Conservation (phyloP, 1,140 invertebrate genomes). For the Ephestia elutella region DNA sequence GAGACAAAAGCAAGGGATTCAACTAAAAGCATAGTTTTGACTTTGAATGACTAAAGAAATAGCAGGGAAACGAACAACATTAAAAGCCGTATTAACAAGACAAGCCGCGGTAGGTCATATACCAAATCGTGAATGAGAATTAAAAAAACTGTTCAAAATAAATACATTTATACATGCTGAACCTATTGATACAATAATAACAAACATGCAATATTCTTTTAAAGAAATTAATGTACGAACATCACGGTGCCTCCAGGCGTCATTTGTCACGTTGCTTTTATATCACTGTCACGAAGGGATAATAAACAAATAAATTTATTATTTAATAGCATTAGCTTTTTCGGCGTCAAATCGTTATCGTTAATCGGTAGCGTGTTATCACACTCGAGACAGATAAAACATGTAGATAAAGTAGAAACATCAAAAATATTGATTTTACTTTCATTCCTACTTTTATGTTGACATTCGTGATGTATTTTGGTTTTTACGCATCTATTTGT, state of each 20-base stretch:
- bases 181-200: too few species aligned
- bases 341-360: conserved; percentile 28
- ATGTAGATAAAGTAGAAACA: conserved; percentile 54
- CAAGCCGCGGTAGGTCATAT: too few species aligned
- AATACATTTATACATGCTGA: too few species aligned
- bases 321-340: conserved; percentile 17
- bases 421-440: conserved; percentile 63
- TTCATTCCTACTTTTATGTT: conserved; percentile 14
- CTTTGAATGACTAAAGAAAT: too few species aligned
- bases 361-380: conserved; percentile 64
- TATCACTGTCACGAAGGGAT: conserved; percentile 3
- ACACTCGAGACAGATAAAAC: conserved; percentile 51
- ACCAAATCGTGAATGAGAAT: too few species aligned
- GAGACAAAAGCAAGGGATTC: too few species aligned
- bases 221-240: conserved; percentile 4
- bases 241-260: background rate
- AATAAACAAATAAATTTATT: conserved; percentile 11
- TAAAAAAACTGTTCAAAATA: too few species aligned
- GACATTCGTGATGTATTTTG: background rate
- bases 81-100: too few species aligned
- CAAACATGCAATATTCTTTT: conserved; percentile 5
- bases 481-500: background rate
- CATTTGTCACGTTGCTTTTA: conserved; percentile 1
- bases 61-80: too few species aligned
- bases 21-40: too few species aligned